phyloP scores from a whole-genome alignment of 2,888 invertebrate species.

The Brachyopa scutellaris region DNA sequence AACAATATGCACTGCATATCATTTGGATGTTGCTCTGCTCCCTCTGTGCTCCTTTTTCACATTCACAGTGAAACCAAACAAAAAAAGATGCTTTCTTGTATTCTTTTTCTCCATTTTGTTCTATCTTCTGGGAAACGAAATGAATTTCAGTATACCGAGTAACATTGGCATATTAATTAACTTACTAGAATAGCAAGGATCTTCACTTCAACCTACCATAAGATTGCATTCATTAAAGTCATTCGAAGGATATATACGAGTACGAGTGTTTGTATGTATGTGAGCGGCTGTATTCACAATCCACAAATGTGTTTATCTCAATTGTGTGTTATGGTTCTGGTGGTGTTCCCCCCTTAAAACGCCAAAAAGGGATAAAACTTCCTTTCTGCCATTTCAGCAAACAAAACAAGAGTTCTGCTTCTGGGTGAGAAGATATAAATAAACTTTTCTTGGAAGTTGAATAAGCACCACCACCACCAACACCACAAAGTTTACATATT shows the following conservation, averaged over 20 bases:
- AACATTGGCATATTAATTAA: slow-evolving; percentile 72
- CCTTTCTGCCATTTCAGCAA: slow-evolving; percentile 20
- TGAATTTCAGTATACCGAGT: slow-evolving; percentile 59
- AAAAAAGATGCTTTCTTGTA: slow-evolving; percentile 19
- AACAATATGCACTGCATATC: slow-evolving; percentile 73
- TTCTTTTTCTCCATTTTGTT: slow-evolving; percentile 11
- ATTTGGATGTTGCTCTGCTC: slow-evolving; percentile 70
- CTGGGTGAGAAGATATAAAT: slow-evolving; percentile 34
- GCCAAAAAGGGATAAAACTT: slow-evolving; percentile 33
- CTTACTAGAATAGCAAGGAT: slow-evolving; percentile 38
- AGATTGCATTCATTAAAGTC: slow-evolving; percentile 61
- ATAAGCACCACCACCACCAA: slow-evolving; percentile 46
- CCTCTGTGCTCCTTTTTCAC: slow-evolving; percentile 50
- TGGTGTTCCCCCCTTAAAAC: slow-evolving; percentile 1
- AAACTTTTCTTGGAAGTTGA: slow-evolving; percentile 54
- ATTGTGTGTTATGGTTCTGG: slow-evolving; percentile 55
- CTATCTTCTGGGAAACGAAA: slow-evolving; percentile 40
- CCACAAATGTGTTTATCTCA: slow-evolving; percentile 67
- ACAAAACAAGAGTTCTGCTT: slow-evolving; percentile 15
- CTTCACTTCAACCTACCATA: slow-evolving; percentile 46
- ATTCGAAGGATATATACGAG: slow-evolving; percentile 30
- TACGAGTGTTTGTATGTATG: too few species aligned
- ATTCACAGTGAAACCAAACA: not conserved
- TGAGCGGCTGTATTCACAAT: too few species aligned
- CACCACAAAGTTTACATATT: slow-evolving; percentile 54